Evolutionary conservation across 1,140 invertebrate species (phyloP).

Genomic region (Leguminivora glycinivorella): DNA sequence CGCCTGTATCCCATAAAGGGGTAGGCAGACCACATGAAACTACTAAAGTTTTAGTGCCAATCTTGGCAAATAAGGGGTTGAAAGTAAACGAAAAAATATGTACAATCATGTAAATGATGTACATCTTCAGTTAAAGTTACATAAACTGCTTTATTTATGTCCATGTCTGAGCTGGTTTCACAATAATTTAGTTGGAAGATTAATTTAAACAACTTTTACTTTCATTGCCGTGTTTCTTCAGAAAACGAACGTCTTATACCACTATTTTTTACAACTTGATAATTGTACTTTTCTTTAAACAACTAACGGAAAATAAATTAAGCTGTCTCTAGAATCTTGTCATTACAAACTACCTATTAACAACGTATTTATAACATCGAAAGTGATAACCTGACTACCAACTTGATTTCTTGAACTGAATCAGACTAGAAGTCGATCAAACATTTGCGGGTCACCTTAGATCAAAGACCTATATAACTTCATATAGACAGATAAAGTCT

Average conservation of each 20-base stretch:
- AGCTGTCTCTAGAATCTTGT: not conserved
- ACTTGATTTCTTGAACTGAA: not conserved
- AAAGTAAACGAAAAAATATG: too few relatives aligned
- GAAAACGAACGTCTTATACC: not conserved
- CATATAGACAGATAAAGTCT: too few relatives aligned
- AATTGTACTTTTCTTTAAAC: not conserved
- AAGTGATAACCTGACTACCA: slow-evolving; percentile 3
- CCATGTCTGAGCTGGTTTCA: not conserved
- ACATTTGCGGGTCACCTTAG: too few relatives aligned
- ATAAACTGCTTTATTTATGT: too few relatives aligned
- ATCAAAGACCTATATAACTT: too few relatives aligned
- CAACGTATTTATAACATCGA: slow-evolving; percentile 19
- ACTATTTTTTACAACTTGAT: not conserved
- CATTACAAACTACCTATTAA: slow-evolving; percentile 12
- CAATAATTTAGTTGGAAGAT: not conserved
- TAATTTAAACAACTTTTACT: slow-evolving; percentile 5
- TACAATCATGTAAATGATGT: too few relatives aligned
- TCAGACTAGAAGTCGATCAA: not conserved
- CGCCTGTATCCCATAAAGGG: too few relatives aligned
- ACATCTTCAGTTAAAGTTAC: too few relatives aligned
- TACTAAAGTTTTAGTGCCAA: too few relatives aligned
- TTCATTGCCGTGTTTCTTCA: not conserved
- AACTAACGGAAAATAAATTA: slow-evolving; percentile 14
- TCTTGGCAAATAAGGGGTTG: too few relatives aligned
- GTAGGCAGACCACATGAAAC: too few relatives aligned